phyloP scores from a whole-genome alignment of 1,140 invertebrate genomes.

The Psilanteris sp. region DNA sequence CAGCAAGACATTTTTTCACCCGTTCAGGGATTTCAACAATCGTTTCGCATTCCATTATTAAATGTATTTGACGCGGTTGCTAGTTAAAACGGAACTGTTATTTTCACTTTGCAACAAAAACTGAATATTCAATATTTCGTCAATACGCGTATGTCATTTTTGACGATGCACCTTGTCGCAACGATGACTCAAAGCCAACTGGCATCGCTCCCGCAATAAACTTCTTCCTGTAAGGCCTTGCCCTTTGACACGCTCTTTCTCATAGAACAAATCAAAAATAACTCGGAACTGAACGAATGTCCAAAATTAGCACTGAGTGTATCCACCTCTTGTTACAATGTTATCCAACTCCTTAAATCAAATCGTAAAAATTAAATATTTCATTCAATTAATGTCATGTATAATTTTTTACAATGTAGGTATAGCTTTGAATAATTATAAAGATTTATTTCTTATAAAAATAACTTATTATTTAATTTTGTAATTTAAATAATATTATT shows the following conservation, averaged over 20 bases:
- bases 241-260: constrained; percentile 76
- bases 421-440: constrained; percentile 31
- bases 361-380: too few species aligned
- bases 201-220: constrained; percentile 70
- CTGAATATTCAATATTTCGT: constrained; percentile 33
- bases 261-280: constrained; percentile 68
- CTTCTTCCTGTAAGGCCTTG: constrained; percentile 74
- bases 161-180: constrained; percentile 43
- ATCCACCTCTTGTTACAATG: constrained; percentile 43
- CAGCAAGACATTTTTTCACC: constrained; percentile 89
- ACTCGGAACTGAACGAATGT: constrained; percentile 42
- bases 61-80: background rate
- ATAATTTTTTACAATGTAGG: too few species aligned
- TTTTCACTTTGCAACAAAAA: constrained; percentile 25
- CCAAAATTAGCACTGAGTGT: constrained; percentile 61
- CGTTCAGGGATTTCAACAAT: constrained; percentile 83
- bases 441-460: too few species aligned
- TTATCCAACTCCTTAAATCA: too few species aligned
- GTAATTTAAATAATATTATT: too few species aligned
- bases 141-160: constrained; percentile 43
- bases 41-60: constrained; percentile 60
- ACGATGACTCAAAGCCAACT: constrained; percentile 70
- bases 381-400: too few species aligned
- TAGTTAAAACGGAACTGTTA: constrained; percentile 1
- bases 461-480: too few species aligned